These are phyloP conservation scores for Adrianichthys oophorus DNA, from an alignment of 2,797 vertebrate genomes.

Conservation along the genomic window DNA sequence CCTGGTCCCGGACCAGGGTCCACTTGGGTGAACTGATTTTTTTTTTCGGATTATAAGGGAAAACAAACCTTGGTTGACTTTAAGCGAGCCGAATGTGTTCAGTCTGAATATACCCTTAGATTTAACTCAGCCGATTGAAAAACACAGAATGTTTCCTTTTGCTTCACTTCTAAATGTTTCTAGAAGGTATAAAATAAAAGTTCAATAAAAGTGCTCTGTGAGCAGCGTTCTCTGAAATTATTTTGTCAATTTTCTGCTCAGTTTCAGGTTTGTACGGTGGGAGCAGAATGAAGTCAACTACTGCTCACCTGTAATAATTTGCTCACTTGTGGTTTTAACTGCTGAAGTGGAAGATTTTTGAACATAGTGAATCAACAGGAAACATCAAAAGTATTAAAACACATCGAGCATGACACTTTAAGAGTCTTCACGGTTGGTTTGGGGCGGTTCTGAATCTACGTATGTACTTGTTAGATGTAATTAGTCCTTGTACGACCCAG, in stretches of 20 bases:
- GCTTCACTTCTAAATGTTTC: conserved; percentile 65
- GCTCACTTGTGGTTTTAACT: conserved; percentile 17
- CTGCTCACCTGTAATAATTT: conserved; percentile 37
- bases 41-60: too few relatives aligned
- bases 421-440: conserved; percentile 42
- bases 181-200: conserved; percentile 63
- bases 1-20: too few relatives aligned
- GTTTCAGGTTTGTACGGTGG: conserved; percentile 19
- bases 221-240: conserved; percentile 45
- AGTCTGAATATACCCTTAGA: too few relatives aligned
- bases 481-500: conserved; percentile 41
- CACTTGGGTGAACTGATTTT: too few relatives aligned
- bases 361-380: conserved; percentile 15
- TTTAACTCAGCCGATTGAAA: too few relatives aligned
- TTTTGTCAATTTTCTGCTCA: conserved; percentile 27
- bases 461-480: conserved; percentile 54
- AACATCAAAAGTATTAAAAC: conserved; percentile 29
- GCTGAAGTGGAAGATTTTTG: conserved; percentile 16
- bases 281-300: conserved; percentile 36
- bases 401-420: conserved; percentile 23
- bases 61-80: too few relatives aligned
- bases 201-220: conserved; percentile 57
- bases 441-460: conserved; percentile 36
- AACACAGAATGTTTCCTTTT: conserved; percentile 40
- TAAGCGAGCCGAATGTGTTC: too few relatives aligned